Base-by-base conservation (phyloP, 2,113 vertebrate genomes). In the Sclerurus mexicanus region DNA sequence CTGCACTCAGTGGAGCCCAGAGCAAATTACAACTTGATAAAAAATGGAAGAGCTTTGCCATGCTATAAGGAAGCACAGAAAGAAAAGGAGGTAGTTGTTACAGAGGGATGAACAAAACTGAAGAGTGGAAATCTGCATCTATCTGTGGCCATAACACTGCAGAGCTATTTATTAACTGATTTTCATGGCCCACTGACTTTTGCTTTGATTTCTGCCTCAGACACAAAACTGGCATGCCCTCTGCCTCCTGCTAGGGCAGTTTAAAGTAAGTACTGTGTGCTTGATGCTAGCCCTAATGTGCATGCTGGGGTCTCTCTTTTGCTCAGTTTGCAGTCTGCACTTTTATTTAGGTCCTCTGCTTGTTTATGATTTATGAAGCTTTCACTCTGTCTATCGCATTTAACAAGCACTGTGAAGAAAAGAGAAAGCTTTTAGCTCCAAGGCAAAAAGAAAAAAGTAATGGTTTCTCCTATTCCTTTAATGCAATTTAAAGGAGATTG, bases 291-390 rank as follows among this genome's bases (percentile, higher is more conserved):
- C 4, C 21, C 37, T 81, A 46, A 35, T 40, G 37, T 47, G 40
- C 53, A 73, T 31, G 28, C 42, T 73, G 79, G 55, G 69, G 31
- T 44, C 35, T 55, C 25, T 74, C 64, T 89, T 79, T 60, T 77
- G n/a, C 15, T 55, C 27, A 8, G 37, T 69, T 94, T 63, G 72
- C 79, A 79, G 37, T 69, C 94, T 71, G 72, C 77, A 79, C 73
- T 97, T 95, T 62, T 90, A 83, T 92, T 97, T 90, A 94, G 93
- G 86, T 64, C 75, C 72, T 95, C 76, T 93, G 63, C 82, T 97
- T 97, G 72, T 95, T 97, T 94, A 97, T 96, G 96, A 97, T 95
- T 97, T 97, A 96, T 75, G 81, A 97, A 95, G 92, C 62, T 96
- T 97, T 97, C 79, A 87, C 44, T 97, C 94, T 91, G 81, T 95